These are phyloP conservation scores for Dione vanillae DNA, from an alignment of 2,888 invertebrate species.

Conservation along the genomic window DNA sequence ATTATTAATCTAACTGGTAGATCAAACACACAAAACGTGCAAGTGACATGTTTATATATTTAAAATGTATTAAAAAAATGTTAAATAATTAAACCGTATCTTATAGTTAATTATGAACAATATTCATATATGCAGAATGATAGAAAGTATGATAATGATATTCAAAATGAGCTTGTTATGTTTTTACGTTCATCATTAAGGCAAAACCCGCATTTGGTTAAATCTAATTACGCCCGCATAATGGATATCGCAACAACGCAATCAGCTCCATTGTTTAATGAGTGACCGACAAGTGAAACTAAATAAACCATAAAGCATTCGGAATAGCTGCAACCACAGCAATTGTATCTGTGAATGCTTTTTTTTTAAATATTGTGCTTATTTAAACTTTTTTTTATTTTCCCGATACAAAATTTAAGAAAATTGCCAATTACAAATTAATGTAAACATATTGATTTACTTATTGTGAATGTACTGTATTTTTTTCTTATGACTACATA, in stretches of 20 bases:
- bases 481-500: neutral
- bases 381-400: no score
- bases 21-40: slow-evolving; percentile 11
- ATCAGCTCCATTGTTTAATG: slow-evolving; percentile 80
- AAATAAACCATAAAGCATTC: slow-evolving; percentile 71
- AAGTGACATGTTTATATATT: slow-evolving; percentile 18
- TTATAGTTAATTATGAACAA: slow-evolving; percentile 28
- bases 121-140: slow-evolving; percentile 37
- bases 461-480: neutral
- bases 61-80: slow-evolving; percentile 32
- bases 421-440: no score
- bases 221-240: slow-evolving; percentile 82
- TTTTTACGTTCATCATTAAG: slow-evolving; percentile 68
- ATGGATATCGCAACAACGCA: slow-evolving; percentile 77
- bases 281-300: slow-evolving; percentile 75
- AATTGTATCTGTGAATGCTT: slow-evolving; percentile 56
- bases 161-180: slow-evolving; percentile 62
- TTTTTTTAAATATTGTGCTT: neutral
- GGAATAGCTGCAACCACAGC: slow-evolving; percentile 69
- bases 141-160: slow-evolving; percentile 53
- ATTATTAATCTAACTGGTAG: neutral
- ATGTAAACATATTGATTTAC: neutral
- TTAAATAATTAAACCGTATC: slow-evolving; percentile 39
- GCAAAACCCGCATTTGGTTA: slow-evolving; percentile 80
- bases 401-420: no score